Conservation (phyloP, 2,797 vertebrate species). For the Notolepis coatsorum region DNA sequence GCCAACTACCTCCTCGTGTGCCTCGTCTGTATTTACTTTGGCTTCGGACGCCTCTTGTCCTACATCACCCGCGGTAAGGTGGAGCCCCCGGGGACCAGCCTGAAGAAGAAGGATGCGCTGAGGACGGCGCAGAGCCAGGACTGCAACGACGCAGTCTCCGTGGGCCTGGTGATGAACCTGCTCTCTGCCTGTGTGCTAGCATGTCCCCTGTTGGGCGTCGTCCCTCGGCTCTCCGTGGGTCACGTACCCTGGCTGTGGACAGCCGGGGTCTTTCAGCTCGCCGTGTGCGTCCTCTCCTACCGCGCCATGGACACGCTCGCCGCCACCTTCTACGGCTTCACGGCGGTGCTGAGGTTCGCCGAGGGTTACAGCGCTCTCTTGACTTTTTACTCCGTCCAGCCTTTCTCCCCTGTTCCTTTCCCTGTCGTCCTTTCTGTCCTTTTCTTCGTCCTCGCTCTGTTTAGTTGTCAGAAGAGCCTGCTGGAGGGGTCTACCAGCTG, state of each 20-base stretch:
- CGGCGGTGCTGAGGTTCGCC: slow-evolving; percentile 82
- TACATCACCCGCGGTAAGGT: slow-evolving; percentile 71
- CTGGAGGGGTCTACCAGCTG: slow-evolving; percentile 82
- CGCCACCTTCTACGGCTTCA: slow-evolving; percentile 86
- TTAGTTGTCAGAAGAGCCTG: slow-evolving; percentile 79
- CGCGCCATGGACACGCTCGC: slow-evolving; percentile 78
- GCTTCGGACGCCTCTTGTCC: slow-evolving; percentile 76
- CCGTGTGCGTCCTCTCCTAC: slow-evolving; percentile 83
- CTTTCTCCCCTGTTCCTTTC: slow-evolving; percentile 74
- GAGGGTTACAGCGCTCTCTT: slow-evolving; percentile 85
- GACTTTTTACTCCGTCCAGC: slow-evolving; percentile 61
- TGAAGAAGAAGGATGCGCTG: slow-evolving; percentile 47
- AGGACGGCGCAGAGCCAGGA: slow-evolving; percentile 35
- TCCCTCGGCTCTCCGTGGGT: slow-evolving; percentile 73
- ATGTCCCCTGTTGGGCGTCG: slow-evolving; percentile 84
- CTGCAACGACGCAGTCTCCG: slow-evolving; percentile 42
- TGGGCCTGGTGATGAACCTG: slow-evolving; percentile 85
- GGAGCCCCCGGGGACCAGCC: slow-evolving; percentile 70
- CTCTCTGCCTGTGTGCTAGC: slow-evolving; percentile 83
- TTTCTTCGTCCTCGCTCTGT: slow-evolving; percentile 83
- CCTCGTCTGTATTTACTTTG: slow-evolving; percentile 81
- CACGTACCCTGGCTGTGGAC: slow-evolving; percentile 91
- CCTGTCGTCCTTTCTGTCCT: slow-evolving; percentile 84
- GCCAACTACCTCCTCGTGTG: slow-evolving; percentile 85
- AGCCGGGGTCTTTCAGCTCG: slow-evolving; percentile 84